Base-by-base conservation (phyloP, 2,113 vertebrate genomes). In the Nerophis ophidion region DNA sequence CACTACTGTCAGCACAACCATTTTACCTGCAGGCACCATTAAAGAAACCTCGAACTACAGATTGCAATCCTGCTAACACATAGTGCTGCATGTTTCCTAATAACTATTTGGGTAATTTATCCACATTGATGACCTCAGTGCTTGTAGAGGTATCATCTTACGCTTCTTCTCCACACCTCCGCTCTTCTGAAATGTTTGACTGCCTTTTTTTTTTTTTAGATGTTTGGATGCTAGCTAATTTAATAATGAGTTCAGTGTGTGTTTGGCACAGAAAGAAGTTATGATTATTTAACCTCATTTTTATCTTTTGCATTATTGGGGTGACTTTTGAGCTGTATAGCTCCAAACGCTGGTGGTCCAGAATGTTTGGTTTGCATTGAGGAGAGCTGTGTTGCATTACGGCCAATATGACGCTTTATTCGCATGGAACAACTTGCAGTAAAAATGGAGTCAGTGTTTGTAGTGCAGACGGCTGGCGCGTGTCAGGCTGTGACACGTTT, bases 401-500 rank as follows among this genome's bases (percentile, higher is more conserved):
- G 12, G 40, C 10, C 40, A 44, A 44, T 44, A 44, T 44, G 40
- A 12, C 11, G 40, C 12, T 44, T 44, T 11, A 44, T 11, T 44
- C 12, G 40, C 40, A 44, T 11, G 40, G 40, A 12, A 44, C 10
- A 44, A 11, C 40, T 44, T 44, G 40, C 40, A 44, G 40, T 44
- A 60, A 60, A 42, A 48, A 26, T 66, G 19, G 44, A 4, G 48
- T 51, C 63, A 55, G 40, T 40, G 1, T 68, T 53, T 56, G 16
- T 36, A 59, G 26, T 51, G 60, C 35, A 66, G 16, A 45, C 74
- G 66, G 72, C 74, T 53, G 17, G 61, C 38, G 6, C 44, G 69
- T 70, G 71, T 82, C 71, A 75, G 70, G 72, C 70, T 65, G 80
- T 75, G 76, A 83, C 80, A 79, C 72, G 74, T 60, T 40, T 60